Percentiles rank a stretch among this genome's conserved stretches.
Conservation (phyloP, 2,797 vertebrate species). For the Ptychadena robeensis region DNA sequence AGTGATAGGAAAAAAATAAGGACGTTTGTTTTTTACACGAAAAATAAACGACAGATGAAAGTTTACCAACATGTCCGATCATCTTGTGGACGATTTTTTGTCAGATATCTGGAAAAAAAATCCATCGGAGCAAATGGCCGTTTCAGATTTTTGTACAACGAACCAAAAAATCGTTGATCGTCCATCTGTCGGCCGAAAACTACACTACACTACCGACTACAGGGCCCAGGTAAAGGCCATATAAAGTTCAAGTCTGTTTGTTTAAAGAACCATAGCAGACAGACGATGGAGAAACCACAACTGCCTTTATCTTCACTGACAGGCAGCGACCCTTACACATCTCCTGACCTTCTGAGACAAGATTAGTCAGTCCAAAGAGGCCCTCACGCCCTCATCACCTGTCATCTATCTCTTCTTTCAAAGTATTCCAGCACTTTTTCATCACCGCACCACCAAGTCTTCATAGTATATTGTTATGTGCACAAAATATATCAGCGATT, state of each 20-base stretch:
- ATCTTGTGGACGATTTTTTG: too few relatives aligned
- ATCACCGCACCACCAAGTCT: neutral
- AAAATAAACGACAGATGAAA: too few relatives aligned
- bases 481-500: neutral
- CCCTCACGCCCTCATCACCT: constrained; percentile 50
- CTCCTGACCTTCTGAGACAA: constrained; percentile 66
- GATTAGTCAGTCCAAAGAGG: constrained; percentile 58
- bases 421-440: neutral
- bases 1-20: too few relatives aligned
- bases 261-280: constrained; percentile 68
- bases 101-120: too few relatives aligned
- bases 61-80: too few relatives aligned
- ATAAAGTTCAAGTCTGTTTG: constrained; percentile 67
- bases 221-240: constrained; percentile 41
- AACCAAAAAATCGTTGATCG: too few relatives aligned
- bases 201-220: too few relatives aligned
- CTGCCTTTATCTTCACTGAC: constrained; percentile 57
- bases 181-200: too few relatives aligned
- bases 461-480: neutral
- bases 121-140: too few relatives aligned
- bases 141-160: too few relatives aligned
- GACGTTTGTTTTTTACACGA: too few relatives aligned
- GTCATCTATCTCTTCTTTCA: constrained; percentile 6
- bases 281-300: constrained; percentile 65
- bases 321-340: constrained; percentile 64